Conservation (phyloP, 1,140 invertebrate species). For the Drosophila miranda region DNA sequence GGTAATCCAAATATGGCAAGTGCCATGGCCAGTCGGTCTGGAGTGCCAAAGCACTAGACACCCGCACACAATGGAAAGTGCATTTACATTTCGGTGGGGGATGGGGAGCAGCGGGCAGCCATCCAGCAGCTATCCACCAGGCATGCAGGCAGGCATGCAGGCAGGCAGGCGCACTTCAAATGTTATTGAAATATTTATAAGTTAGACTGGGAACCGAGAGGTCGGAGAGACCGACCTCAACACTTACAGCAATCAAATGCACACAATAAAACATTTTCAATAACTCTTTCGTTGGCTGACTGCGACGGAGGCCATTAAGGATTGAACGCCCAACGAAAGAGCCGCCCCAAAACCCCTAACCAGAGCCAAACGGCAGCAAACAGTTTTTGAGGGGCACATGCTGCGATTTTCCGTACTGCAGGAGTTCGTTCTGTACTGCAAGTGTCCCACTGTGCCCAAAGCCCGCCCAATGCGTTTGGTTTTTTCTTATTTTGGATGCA, state of each 20-base stretch:
- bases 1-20: conserved; percentile 70
- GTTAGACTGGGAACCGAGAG: conserved; percentile 55
- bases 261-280: conserved; percentile 81
- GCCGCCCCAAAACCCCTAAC: neutral
- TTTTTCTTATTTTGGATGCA: neutral
- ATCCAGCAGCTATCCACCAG: conserved; percentile 32
- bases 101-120: conserved; percentile 12
- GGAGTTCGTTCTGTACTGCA: conserved; percentile 15
- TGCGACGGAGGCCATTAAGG: conserved; percentile 64
- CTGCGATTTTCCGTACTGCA: conserved; percentile 37
- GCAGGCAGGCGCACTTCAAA: conserved; percentile 65
- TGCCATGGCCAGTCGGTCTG: conserved; percentile 40
- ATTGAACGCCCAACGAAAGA: conserved; percentile 21
- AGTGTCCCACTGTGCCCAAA: conserved; percentile 69
- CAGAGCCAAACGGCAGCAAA: conserved; percentile 21
- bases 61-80: conserved; percentile 74
- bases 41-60: conserved; percentile 76
- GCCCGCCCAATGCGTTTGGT: conserved; percentile 61
- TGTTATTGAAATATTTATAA: conserved; percentile 81
- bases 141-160: conserved; percentile 24
- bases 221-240: conserved; percentile 55
- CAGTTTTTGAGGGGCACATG: conserved; percentile 27
- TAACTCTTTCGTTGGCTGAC: conserved; percentile 75
- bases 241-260: conserved; percentile 80
- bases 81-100: conserved; percentile 62